A percentile compares a stretch with the other conserved stretches of the same genome.
Evolutionary conservation across 1,140 invertebrate species (phyloP).

Genomic region (Onthophagus taurus): DNA sequence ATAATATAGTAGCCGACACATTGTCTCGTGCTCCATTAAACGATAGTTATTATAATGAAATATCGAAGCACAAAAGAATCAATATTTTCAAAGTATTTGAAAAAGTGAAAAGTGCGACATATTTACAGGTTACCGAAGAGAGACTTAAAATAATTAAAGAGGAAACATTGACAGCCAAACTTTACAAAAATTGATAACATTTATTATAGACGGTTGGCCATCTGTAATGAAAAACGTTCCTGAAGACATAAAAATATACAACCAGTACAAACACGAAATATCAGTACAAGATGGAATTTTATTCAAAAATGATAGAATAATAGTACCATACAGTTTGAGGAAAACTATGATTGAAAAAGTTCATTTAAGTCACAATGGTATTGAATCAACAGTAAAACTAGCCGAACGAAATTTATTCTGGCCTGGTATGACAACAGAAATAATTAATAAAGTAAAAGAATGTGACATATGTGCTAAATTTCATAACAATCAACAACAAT

Average conservation of each 20-base stretch:
- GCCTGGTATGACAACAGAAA: neutral
- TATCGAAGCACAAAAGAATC: too few species aligned
- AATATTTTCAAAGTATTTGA: too few species aligned
- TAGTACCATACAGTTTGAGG: slow-evolving; percentile 25
- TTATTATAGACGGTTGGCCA: too few species aligned
- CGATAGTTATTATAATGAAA: too few species aligned
- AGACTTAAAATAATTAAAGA: too few species aligned
- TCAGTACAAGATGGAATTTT: slow-evolving; percentile 1
- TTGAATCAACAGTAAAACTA: slow-evolving; percentile 24
- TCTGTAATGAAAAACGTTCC: slow-evolving; percentile 14
- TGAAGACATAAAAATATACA: slow-evolving; percentile 20
- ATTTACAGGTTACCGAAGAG: too few species aligned
- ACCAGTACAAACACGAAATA: slow-evolving; percentile 23
- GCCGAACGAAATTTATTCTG: slow-evolving; percentile 17
- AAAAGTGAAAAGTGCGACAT: too few species aligned
- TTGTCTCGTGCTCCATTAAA: too few species aligned
- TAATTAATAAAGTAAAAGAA: neutral
- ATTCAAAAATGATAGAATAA: slow-evolving; percentile 20
- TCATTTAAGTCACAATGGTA: slow-evolving; percentile 14
- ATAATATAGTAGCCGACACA: too few species aligned
- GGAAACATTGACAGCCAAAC: too few species aligned
- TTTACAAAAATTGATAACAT: too few species aligned
- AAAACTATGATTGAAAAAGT: slow-evolving; percentile 16
- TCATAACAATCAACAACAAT: neutral
- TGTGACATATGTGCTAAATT: slow-evolving; percentile 12